phyloP scores from a whole-genome alignment of 2,113 vertebrate genomes.

The Riparia riparia region DNA sequence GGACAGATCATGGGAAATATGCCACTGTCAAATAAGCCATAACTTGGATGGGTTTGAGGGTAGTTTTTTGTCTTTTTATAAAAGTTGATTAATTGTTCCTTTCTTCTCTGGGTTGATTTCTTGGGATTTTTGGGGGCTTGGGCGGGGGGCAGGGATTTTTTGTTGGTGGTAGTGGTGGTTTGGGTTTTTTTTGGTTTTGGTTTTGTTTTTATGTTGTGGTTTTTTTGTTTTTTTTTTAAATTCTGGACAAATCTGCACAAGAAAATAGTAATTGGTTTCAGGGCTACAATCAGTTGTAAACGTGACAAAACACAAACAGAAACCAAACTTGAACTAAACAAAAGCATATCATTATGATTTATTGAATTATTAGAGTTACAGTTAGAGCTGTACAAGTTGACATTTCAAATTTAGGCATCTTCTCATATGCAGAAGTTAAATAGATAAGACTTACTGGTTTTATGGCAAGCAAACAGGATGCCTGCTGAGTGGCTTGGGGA shows the following conservation, averaged over 20 bases:
- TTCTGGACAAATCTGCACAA: not conserved
- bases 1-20: not conserved
- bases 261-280: not conserved
- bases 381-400: not conserved
- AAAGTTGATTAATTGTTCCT: conserved; percentile 19
- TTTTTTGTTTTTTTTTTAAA: too few relatives aligned
- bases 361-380: not conserved
- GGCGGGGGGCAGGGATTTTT: too few relatives aligned
- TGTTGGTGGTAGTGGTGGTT: not conserved
- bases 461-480: not conserved
- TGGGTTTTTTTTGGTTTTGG: too few relatives aligned
- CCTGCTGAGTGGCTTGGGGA: not conserved
- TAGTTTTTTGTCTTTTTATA: not conserved
- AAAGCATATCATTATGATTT: not conserved
- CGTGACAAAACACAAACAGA: not conserved
- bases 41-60: not conserved
- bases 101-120: not conserved
- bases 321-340: not conserved
- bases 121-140: not conserved
- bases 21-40: not conserved
- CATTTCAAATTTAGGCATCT: not conserved
- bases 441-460: not conserved
- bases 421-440: not conserved
- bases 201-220: not conserved
- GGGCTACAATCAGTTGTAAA: not conserved